Evolutionary conservation across 1,140 invertebrate species (phyloP), one percentile per base, ranked within the genome.

Genomic region (Penaeus indicus): DNA sequence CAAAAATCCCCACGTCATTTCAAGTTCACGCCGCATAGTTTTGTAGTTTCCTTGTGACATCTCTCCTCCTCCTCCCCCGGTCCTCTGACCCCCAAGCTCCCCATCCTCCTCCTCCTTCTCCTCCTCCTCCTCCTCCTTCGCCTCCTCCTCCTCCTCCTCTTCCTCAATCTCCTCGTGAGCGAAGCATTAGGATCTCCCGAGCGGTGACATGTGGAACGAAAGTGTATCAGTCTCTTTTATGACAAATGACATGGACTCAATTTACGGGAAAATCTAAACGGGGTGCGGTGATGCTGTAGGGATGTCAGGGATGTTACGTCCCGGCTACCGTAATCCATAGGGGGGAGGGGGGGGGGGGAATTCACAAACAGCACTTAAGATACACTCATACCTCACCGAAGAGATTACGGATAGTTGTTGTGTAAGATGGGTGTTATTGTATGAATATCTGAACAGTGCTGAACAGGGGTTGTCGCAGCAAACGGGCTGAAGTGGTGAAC

Each of bases 251-350:
- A 84, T 42, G 63, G 82, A 84, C 82, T 84, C 82, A 84, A 84
- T 84, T 84, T 84, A 84, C 82, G 63, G 62, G 82, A 84, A 84
- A 84, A 84, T 84, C 82, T 84, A 84, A 84, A 84, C 82, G 82
- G 32, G 82, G 38, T 72, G 82, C 82, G 19, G 63, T 16, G 81
- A 64, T 64, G 61, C 47, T 64, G 80, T 82, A 62, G 60, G 80
- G 79, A 61, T 27, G 25, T 27, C 27, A 25, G 19, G 27, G 72
- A 77, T 19, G 72, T 13, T 38, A 4, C 27, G 72, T 61, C 47
- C 78, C 47, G 25, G 25, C 78, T 80, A 18, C 78, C 78, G 22
- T 80, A 80, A 80, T 80, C 78, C 78, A 19, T 13, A 72, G 69
- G n/a, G 69, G 72, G 25, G 42, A 38, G 4, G 4, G 5, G 19